A percentile compares a stretch with the other conserved stretches of the same genome.
Conservation (phyloP, 2,888 invertebrate genomes). For the Oxyscelio sp. region DNA sequence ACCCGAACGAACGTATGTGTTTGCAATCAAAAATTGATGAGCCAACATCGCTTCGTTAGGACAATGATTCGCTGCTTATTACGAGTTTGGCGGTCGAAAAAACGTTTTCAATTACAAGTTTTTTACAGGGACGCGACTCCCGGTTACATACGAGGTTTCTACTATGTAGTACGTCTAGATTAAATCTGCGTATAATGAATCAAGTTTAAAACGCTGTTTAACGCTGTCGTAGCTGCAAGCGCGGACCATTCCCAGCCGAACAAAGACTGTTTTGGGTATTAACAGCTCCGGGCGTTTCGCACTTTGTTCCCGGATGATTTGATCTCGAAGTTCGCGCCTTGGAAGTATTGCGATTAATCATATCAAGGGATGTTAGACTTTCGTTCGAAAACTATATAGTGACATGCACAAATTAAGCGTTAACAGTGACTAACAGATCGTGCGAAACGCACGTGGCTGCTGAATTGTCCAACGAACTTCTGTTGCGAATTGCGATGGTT, state of each 20-base stretch:
- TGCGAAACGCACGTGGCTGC: constrained; percentile 55
- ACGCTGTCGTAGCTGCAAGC: constrained; percentile 81
- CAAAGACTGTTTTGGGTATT: constrained; percentile 63
- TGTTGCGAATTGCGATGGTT: constrained; percentile 14
- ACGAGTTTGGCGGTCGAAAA: constrained; percentile 29
- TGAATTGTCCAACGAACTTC: constrained; percentile 38
- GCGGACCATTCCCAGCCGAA: constrained; percentile 66
- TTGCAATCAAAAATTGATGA: constrained; percentile 35
- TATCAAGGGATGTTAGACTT: constrained; percentile 42
- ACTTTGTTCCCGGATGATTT: constrained; percentile 28
- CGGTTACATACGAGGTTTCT: constrained; percentile 80
- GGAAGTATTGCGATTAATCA: constrained; percentile 38
- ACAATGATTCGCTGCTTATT: constrained; percentile 61
- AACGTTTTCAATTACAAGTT: constrained; percentile 69
- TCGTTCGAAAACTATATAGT: constrained; percentile 11
- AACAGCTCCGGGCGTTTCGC: constrained; percentile 53
- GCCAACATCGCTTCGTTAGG: constrained; percentile 53
- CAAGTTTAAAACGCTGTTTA: constrained; percentile 81
- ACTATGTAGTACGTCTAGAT: constrained; percentile 84
- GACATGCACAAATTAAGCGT: constrained; percentile 32
- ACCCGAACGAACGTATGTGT: constrained; percentile 8
- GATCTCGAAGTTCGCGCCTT: constrained; percentile 21
- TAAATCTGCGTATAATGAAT: constrained; percentile 81
- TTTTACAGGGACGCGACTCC: constrained; percentile 72
- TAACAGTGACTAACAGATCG: not conserved